Evolutionary conservation across 2,113 vertebrate genomes (phyloP), one percentile per base, ranked within the genome.

Genomic region (Embiotoca jacksoni): DNA sequence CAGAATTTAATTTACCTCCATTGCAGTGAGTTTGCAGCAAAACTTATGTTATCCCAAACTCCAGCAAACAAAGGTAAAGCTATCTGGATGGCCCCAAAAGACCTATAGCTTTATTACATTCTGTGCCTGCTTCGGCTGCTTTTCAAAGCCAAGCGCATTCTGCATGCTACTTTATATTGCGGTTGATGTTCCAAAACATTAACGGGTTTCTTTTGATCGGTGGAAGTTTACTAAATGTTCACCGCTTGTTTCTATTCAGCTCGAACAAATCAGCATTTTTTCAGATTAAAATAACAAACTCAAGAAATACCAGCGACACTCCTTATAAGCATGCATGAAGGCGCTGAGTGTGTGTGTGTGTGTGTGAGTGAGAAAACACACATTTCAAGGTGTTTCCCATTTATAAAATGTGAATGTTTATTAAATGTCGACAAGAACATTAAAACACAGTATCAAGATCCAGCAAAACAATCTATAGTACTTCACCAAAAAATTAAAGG

Each of bases 381-480:
- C 72, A 68, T 36, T 52, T 68, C 9, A 10, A 68, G 58, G 16
- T 71, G 47, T 65, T 83, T 75, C 81, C 89, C 91, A 90, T 88
- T 93, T 94, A 92, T 84, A 94, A 94, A 94, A 94, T 92, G 92
- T 92, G 93, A 93, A 94, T 92, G 90, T 94, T 94, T 94, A 94
- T 94, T 94, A 94, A 94, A 94, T 94, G 93, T 91, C 52, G 91
- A 94, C 93, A 92, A 91, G 90, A 93, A 94, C 94, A 94, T 91
- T 93, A 89, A 93, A 94, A 94, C 94, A 94, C 92, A 90, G 89
- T 93, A 93, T 94, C 92, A 94, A 94, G 92, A 93, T 92, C 92
- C 91, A 88, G 92, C 93, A 88, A 93, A 94, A 93, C 91, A 89
- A 94, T 89, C 89, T 91, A 92, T 92, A 91, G 86, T 89, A 93